These are phyloP conservation scores for Malthinus seriepunctatus DNA, from an alignment of 2,888 invertebrate species.

Conservation along the genomic window DNA sequence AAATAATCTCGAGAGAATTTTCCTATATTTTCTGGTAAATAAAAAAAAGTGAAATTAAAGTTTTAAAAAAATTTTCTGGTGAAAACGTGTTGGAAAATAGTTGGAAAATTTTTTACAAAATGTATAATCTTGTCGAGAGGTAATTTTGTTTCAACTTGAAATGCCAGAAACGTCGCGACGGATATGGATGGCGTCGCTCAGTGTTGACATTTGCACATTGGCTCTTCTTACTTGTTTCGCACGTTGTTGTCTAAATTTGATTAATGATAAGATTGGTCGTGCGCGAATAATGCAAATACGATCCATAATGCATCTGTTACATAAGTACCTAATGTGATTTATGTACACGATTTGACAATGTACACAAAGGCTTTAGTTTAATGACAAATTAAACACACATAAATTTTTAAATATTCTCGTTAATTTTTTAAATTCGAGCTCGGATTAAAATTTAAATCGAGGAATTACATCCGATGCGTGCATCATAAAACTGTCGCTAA, in stretches of 20 bases:
- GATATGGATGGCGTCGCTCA: conserved; percentile 26
- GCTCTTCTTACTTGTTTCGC: conserved; percentile 21
- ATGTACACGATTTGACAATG: conserved; percentile 8
- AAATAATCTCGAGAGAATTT: no score
- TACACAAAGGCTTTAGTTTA: conserved; percentile 1
- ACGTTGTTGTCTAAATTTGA: conserved; percentile 24
- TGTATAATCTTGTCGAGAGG: conserved; percentile 19
- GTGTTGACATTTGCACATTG: conserved; percentile 27
- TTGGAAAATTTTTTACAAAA: not conserved
- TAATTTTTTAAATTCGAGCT: no score
- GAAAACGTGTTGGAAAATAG: no score
- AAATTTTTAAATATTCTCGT: no score
- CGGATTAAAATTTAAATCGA: no score
- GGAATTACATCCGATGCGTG: no score
- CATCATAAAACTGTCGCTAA: no score
- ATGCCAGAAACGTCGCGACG: conserved; percentile 25
- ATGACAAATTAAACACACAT: conserved; percentile 10
- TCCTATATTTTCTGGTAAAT: no score
- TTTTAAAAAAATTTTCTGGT: no score
- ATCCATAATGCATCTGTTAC: conserved; percentile 20
- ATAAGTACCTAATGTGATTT: conserved; percentile 11
- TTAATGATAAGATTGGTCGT: conserved; percentile 22
- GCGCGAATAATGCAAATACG: conserved; percentile 24
- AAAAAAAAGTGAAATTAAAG: no score
- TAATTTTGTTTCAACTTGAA: conserved; percentile 26